phyloP scores from a whole-genome alignment of 2,797 vertebrate genomes.

The Kryptopterus vitreolus region DNA sequence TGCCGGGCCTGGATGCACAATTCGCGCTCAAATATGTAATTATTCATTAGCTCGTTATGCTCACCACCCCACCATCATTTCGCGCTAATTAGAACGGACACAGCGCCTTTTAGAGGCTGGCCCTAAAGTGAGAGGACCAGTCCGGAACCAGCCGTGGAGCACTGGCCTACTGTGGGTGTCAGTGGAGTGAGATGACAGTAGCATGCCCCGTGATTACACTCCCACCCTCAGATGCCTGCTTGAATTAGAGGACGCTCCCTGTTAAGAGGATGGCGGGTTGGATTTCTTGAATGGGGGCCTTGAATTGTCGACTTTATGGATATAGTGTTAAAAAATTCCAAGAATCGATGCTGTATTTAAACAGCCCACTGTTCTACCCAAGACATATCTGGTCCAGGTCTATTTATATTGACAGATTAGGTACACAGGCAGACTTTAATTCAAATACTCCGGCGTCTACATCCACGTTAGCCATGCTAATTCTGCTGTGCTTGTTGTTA shows the following conservation, averaged over 20 bases:
- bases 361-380: too few relatives aligned
- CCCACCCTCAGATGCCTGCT: constrained; percentile 11
- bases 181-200: constrained; percentile 32
- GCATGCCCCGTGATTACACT: constrained; percentile 28
- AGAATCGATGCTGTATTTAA: background rate
- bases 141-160: constrained; percentile 75
- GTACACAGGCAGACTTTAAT: background rate
- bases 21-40: constrained; percentile 86
- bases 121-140: constrained; percentile 78
- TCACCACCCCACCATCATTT: constrained; percentile 64
- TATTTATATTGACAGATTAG: background rate
- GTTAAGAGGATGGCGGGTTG: background rate
- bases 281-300: background rate
- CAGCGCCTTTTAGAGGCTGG: constrained; percentile 72
- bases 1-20: constrained; percentile 85
- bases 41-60: constrained; percentile 82
- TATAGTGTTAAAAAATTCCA: background rate
- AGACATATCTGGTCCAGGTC: too few relatives aligned
- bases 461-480: too few relatives aligned
- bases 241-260: constrained; percentile 11
- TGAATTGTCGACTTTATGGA: background rate
- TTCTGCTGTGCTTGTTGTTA: too few relatives aligned
- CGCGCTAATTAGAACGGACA: constrained; percentile 78
- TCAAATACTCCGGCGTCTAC: background rate
- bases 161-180: constrained; percentile 70